Conservation (phyloP, 2,797 vertebrate genomes). For the Cynopterus sphinx region DNA sequence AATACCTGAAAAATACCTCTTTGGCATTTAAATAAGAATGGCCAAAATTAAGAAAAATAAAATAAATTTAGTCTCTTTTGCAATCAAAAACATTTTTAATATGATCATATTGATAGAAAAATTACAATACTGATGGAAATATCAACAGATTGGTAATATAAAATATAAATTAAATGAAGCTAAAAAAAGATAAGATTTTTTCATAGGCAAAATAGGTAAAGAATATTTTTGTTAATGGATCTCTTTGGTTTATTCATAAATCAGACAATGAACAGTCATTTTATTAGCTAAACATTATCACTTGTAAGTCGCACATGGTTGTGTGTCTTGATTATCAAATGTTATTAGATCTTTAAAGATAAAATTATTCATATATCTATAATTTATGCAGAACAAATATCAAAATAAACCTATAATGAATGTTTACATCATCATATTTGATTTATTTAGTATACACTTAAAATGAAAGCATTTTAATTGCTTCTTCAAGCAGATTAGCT, state of each 20-base stretch:
- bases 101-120: not conserved
- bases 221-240: not conserved
- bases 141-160: not conserved
- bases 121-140: not conserved
- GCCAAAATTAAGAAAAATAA: not conserved
- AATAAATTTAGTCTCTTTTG: not conserved
- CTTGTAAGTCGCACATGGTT: not conserved
- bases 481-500: constrained; percentile 76
- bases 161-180: not conserved
- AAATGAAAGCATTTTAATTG: constrained; percentile 79
- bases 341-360: constrained; percentile 74
- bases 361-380: constrained; percentile 62
- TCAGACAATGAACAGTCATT: constrained; percentile 40
- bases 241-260: constrained; percentile 32
- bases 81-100: not conserved
- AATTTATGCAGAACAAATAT: constrained; percentile 77
- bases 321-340: constrained; percentile 74
- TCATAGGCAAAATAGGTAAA: not conserved
- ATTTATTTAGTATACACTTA: constrained; percentile 79
- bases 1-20: not conserved
- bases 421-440: constrained; percentile 74
- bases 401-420: constrained; percentile 77
- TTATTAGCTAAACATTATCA: constrained; percentile 31
- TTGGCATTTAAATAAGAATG: not conserved
- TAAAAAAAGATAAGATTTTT: not conserved